Percentiles rank a stretch among this genome's conserved stretches.
phyloP scores from a whole-genome alignment of 37 sponge, comb jelly and placozoan species.

The Ephydatia muelleri region DNA sequence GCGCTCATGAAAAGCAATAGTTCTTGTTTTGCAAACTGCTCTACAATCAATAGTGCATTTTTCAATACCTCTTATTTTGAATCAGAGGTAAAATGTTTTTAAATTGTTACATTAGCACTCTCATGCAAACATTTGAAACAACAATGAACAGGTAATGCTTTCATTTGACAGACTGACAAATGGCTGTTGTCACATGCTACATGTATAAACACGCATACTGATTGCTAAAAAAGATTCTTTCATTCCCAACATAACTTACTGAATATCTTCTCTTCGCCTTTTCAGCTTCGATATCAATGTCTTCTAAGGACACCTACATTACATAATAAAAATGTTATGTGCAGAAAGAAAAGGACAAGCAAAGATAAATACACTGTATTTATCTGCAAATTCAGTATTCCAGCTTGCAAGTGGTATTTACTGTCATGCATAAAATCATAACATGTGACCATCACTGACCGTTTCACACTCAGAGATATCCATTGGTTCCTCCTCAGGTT shows the following conservation, averaged over 20 bases:
- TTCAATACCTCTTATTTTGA: too few species aligned
- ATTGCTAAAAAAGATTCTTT: neutral
- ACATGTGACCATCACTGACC: neutral
- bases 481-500: conserved; percentile 41
- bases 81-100: too few species aligned
- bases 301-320: conserved; percentile 51
- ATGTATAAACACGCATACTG: too few species aligned
- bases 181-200: too few species aligned
- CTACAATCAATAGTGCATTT: too few species aligned
- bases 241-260: conserved; percentile 19
- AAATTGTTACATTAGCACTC: too few species aligned
- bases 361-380: neutral
- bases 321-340: neutral
- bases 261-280: conserved; percentile 35
- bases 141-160: too few species aligned
- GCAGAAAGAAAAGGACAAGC: neutral
- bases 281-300: conserved; percentile 63
- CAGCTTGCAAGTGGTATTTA: neutral
- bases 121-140: too few species aligned
- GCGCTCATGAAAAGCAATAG: too few species aligned
- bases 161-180: too few species aligned
- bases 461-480: conserved; percentile 23
- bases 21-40: too few species aligned
- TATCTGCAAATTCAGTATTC: neutral
- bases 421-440: neutral